Conservation (phyloP, 2,888 invertebrate species). For the Liodrosophila aerea region DNA sequence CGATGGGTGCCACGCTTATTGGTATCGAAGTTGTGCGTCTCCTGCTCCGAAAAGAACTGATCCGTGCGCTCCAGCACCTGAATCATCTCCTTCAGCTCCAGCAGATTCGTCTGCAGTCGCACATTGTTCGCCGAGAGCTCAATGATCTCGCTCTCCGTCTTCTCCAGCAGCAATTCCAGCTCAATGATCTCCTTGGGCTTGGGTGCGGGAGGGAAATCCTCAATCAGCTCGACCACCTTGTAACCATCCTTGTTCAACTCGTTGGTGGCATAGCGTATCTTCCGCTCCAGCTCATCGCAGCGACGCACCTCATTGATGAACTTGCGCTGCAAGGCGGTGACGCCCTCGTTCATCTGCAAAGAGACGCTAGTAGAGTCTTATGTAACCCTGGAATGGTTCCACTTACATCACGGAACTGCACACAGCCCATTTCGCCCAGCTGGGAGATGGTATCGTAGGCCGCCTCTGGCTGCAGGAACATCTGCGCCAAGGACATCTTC, state of each 20-base stretch:
- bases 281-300: constrained; percentile 92
- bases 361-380: background rate
- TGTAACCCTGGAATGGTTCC: background rate
- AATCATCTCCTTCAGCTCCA: constrained; percentile 94
- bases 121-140: constrained; percentile 97
- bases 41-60: constrained; percentile 78
- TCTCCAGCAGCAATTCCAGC: constrained; percentile 92
- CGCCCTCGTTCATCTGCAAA: constrained; percentile 87
- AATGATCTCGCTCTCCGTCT: constrained; percentile 96
- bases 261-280: constrained; percentile 89
- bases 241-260: constrained; percentile 90
- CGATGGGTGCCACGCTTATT: constrained; percentile 89
- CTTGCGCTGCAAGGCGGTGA: constrained; percentile 91
- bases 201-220: constrained; percentile 87
- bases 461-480: constrained; percentile 97
- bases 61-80: constrained; percentile 96
- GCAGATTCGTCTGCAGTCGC: constrained; percentile 93
- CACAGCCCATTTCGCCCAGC: constrained; percentile 95
- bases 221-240: constrained; percentile 87
- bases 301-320: constrained; percentile 92
- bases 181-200: constrained; percentile 91
- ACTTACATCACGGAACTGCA: constrained; percentile 97
- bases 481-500: constrained; percentile 94
- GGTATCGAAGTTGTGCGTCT: constrained; percentile 73
- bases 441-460: constrained; percentile 96